A percentile compares a stretch with the other conserved stretches of the same genome.
Evolutionary conservation across 2,888 invertebrate species (phyloP).

Genomic region (Macrosiphum euphorbiae): DNA sequence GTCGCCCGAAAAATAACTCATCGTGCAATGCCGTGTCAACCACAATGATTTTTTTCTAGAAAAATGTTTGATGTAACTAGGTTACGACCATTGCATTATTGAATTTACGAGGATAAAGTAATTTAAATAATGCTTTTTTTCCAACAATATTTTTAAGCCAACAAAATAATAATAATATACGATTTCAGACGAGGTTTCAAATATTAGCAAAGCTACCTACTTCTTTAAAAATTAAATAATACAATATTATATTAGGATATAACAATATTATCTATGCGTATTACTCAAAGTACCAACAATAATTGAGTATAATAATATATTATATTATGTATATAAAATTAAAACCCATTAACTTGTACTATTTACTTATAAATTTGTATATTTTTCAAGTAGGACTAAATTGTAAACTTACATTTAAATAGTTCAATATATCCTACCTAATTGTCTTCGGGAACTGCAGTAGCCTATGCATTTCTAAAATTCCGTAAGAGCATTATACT

Average conservation of each 20-base stretch:
- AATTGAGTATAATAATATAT: background rate
- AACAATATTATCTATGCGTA: background rate
- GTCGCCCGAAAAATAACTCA: constrained; percentile 30
- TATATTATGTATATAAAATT: background rate
- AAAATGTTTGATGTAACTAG: constrained; percentile 53
- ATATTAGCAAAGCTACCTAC: background rate
- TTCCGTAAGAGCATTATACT: background rate
- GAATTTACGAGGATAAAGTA: constrained; percentile 24
- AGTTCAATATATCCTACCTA: background rate
- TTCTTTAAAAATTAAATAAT: background rate
- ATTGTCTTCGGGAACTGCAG: no score
- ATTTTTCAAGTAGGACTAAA: background rate
- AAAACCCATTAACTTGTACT: background rate
- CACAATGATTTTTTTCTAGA: constrained; percentile 41
- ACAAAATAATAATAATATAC: background rate
- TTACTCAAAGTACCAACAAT: background rate
- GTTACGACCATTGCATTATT: constrained; percentile 47
- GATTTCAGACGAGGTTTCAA: background rate
- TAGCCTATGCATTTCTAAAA: background rate
- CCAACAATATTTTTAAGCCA: background rate
- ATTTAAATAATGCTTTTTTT: background rate
- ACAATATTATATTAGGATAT: background rate
- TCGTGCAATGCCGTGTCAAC: constrained; percentile 59
- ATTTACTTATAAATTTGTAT: background rate
- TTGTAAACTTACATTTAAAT: background rate